Evolutionary conservation across 2,113 vertebrate genomes (phyloP), one percentile per base, ranked within the genome.

Genomic region (Herpetotheres cachinnans): DNA sequence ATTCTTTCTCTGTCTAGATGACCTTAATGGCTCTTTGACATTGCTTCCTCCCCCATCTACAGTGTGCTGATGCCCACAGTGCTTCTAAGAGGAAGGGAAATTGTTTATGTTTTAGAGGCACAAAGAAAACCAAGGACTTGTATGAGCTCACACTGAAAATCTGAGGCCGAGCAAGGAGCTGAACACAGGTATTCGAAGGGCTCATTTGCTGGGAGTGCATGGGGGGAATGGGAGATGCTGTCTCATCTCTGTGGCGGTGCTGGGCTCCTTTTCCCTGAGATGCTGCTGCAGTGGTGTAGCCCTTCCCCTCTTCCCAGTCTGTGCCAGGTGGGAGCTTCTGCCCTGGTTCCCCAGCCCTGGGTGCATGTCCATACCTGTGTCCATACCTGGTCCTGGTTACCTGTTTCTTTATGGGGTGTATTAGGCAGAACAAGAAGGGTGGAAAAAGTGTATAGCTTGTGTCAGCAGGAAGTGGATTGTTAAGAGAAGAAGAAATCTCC

Each of bases 231-330:
- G 62, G 32, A 76, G 67, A 6, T 83, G 30, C 15, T 77, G 36
- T 50, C 3, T 1, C 34, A 26, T 56, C 59, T 67, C 24, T 1
- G 1, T 54, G 38, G 25, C 3, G 2, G 26, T 70, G 26, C 67
- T 54, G 44, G 55, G 38, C n/a, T 70, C 10, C 38, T 81, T 70
- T 47, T 52, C 11, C 42, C 24, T n/a, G 17, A 47, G 58, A 8
- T 49, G 46, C 52, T 71, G 56, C 7, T 50, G 59, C n/a, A 42
- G 55, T 17, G 24, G 22, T 47, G 32, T 1, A 32, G 46, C 42
- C 36, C 47, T 82, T 76, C 7, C 50, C 10, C 9, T 80, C 19
- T 69, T 69, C 21, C 90, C 40, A 29, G 46, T 36, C 46, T 58
- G 52, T 67, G 61, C 58, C 71, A 69, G 54, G 9, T 61, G 36